Evolutionary conservation across 2,888 invertebrate genomes (phyloP).

Genomic region (Caradrina kadenii): DNA sequence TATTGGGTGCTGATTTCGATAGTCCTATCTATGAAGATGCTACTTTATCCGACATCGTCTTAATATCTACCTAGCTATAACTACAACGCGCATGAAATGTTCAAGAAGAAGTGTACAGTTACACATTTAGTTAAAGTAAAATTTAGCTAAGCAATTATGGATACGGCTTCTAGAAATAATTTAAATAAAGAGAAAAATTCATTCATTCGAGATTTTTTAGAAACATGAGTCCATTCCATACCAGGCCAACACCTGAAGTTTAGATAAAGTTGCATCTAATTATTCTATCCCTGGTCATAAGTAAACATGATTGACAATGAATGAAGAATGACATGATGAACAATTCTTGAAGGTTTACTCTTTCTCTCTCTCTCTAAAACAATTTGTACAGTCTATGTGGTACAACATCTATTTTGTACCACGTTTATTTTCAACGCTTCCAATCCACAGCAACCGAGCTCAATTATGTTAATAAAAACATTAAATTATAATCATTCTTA

Average conservation of each 20-base stretch:
- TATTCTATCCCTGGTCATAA: no score
- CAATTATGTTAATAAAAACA: slow-evolving; percentile 46
- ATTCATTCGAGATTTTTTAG: no score
- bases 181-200: no score
- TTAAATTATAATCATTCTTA: slow-evolving; percentile 40
- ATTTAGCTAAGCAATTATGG: no score
- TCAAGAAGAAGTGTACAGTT: not conserved
- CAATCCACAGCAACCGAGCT: not conserved
- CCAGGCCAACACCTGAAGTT: no score
- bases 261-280: no score
- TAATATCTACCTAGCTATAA: no score
- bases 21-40: not conserved
- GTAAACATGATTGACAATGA: no score
- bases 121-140: no score
- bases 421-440: slow-evolving; percentile 7
- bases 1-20: slow-evolving; percentile 36
- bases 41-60: not conserved
- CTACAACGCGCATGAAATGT: not conserved
- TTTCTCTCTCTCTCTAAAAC: not conserved
- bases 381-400: not conserved
- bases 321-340: no score
- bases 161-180: no score
- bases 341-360: not conserved
- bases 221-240: no score
- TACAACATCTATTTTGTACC: not conserved